Evolutionary conservation across 2,113 vertebrate genomes (phyloP), one percentile per base, ranked within the genome.

Genomic region (Dipodomys stephensi): DNA sequence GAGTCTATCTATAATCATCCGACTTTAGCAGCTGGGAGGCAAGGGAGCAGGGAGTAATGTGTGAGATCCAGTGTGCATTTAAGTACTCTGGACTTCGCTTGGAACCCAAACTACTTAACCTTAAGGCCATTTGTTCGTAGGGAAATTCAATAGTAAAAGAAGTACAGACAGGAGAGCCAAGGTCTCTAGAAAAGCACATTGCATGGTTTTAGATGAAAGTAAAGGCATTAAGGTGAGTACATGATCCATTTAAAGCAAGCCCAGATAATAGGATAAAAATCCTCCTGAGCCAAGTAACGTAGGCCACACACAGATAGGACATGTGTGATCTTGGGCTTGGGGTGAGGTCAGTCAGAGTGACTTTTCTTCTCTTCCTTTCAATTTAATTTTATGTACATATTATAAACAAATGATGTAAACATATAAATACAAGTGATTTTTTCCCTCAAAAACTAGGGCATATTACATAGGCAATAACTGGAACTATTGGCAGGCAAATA

Each of bases 261-360:
- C 87, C 77, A 25, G 13, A 78, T 96, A 92, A 73, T 7, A 19
- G 94, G 80, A 49, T 90, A 85, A 64, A 39, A 86, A 90, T 91
- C 78, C 60, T 93, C 44, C 11, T 44, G 67, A 53, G 49, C 73
- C 80, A 27, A 22, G 9, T 46, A 28, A n/a, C 89, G 44, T 35
- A 64, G 90, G 85, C 0, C 53, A 57, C 53, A 57, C 6, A n/a
- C 72, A 77, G 27, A 25, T 95, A 9, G 19, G 80, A 0, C n/a
- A 81, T 87, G 32, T 96, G 83, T 44, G 68, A 93, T 35, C 64
- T 91, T 92, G 91, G 35, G 84, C 53, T 57, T 13, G 46, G 68
- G 49, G 1, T 68, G 77, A 60, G 22, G 80, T 91, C 85, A 87
- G 83, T 87, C 39, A 90, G 76, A 86, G 72, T 74, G 74, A 74